Base-by-base conservation (phyloP, 2,113 vertebrate genomes). In the Chionodraco myersi region DNA sequence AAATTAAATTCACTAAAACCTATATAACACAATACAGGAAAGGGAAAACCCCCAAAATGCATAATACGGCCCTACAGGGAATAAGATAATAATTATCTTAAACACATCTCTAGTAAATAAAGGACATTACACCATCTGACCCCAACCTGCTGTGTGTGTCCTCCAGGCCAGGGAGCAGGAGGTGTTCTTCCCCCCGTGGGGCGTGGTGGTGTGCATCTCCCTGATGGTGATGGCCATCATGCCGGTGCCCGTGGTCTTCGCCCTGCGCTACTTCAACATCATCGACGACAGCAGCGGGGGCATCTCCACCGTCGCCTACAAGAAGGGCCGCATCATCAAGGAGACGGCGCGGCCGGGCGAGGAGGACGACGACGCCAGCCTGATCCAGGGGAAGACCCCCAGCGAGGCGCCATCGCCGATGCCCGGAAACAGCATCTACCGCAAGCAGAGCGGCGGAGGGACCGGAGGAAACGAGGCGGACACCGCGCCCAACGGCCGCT, bases 311-410 rank as follows among this genome's bases (percentile, higher is more conserved):
- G 96, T 98, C 54, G 95, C 97, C 54, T 99, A 99, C 90, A 97
- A 97, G 89, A 98, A 97, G 94, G 98, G 96, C 9, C 94, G 96
- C 48, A 96, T 97, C 86, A 96, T 98, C 90, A 96, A 97, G 80
- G 97, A 98, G 73, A 94, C 89, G 11, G 86, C 92, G n/a, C 94
- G 93, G 56, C 89, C 96, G 52, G 97, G 96, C 0, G 94, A 95
- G 48, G n/a, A n/a, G n/a, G 96, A 94, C 47, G 97, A 99, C 48
- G 94, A 97, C 78, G 70, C 97, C 57, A 98, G 96, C 90, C 95
- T 99, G 77, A 96, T 99, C 82, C 96, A 96, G 0, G 96, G 94
- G 54, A 98, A 97, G 94, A 94, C 95, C 57, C 93, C 96, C 77
- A 98, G 96, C 41, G 97, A 97, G 88, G 94, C 95, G 72, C 96